Evolutionary conservation across 1,140 invertebrate genomes (phyloP), one percentile per base, ranked within the genome.

Genomic region (Sminthurinus signatus): DNA sequence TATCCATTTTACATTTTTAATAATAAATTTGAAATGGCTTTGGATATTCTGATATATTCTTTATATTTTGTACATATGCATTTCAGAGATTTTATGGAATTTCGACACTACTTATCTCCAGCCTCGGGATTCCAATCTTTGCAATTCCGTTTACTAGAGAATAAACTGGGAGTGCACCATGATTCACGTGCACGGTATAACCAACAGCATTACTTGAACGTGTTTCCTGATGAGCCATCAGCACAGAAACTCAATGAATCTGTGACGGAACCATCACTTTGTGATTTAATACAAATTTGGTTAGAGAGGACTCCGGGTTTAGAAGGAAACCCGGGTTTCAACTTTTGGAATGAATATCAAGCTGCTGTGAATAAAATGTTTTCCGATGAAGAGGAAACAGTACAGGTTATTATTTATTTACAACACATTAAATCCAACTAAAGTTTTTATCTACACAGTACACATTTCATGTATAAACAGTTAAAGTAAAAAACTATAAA

Each of bases 51-150:
- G n/a, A n/a, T n/a, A n/a, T n/a, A n/a, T n/a, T n/a, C n/a, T n/a
- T n/a, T n/a, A n/a, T n/a, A n/a, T n/a, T n/a, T n/a, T n/a, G n/a
- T n/a, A n/a, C n/a, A n/a, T n/a, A n/a, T n/a, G n/a, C n/a, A n/a
- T n/a, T n/a, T n/a, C n/a, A n/a, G n/a, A n/a, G 95, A 98, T 79
- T 98, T 98, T 73, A 93, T 98, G 85, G 93, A 96, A 66, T 98
- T 98, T 76, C 81, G 94, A 43, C 84, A 88, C 63, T 94, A 93
- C 75, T 78, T 99, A 2, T 87, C 89, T 1, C 89, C 96, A 0
- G 94, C 96, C 0, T 98, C 95, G 0, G 96, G 96, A 1, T 99
- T 99, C 75, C 96, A 99, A 74, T 97, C 93, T 70, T 76, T 96
- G 23, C 96, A 99, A 75, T 99, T 99, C 77, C 84, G 96, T 4